Evolutionary conservation across 2,888 invertebrate genomes (phyloP).

Genomic region (Tenthredo scrophulariae): DNA sequence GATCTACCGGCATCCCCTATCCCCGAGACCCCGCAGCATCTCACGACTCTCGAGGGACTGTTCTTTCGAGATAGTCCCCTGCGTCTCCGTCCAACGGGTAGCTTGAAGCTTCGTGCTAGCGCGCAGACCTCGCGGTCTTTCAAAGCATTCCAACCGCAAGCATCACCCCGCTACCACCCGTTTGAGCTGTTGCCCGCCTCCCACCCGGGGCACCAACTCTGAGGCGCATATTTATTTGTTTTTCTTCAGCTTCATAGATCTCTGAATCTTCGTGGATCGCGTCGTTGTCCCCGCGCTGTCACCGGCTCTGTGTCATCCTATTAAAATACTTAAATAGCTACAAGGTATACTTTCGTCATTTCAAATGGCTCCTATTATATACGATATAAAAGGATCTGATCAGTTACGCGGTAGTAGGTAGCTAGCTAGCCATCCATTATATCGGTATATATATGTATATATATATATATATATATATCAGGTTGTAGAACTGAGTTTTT

Average conservation of each 20-base stretch:
- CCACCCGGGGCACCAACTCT: conserved; percentile 40
- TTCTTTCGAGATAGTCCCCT: conserved; percentile 70
- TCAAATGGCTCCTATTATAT: neutral
- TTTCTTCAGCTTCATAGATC: conserved; percentile 63
- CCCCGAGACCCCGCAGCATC: conserved; percentile 65
- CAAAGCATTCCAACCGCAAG: conserved; percentile 77
- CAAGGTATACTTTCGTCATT: conserved; percentile 23
- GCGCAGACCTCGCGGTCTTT: conserved; percentile 73
- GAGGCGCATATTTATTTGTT: conserved; percentile 38
- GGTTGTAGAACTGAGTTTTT: neutral
- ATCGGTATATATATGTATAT: neutral
- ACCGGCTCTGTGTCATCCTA: conserved; percentile 54
- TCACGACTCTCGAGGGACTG: conserved; percentile 50
- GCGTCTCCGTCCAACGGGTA: conserved; percentile 37
- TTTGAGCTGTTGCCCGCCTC: conserved; percentile 57
- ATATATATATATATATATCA: too few relatives aligned
- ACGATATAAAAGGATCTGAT: conserved; percentile 17
- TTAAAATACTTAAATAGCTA: conserved; percentile 62
- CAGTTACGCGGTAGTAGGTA: conserved; percentile 24
- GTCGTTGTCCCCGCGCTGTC: conserved; percentile 45
- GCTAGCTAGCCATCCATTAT: neutral
- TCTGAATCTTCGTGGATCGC: conserved; percentile 56
- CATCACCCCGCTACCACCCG: conserved; percentile 67
- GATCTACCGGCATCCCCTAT: conserved; percentile 56
- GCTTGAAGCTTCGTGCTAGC: conserved; percentile 29